Evolutionary conservation across 2,888 invertebrate species (phyloP).

Genomic region (Drosophila eohydei): DNA sequence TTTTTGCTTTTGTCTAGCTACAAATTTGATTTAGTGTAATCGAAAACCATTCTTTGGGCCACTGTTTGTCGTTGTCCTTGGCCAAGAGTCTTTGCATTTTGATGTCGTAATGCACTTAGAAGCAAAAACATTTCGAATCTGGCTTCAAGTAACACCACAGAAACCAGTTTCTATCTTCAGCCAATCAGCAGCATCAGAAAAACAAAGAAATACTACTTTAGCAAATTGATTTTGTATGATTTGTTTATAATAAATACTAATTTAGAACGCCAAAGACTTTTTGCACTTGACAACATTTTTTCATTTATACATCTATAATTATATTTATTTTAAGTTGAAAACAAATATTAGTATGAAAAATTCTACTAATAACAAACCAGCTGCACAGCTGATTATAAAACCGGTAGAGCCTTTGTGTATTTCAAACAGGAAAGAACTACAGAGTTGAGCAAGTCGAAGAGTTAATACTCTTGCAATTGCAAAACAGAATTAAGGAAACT

Average conservation of each 20-base stretch:
- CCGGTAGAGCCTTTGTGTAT: constrained; percentile 35
- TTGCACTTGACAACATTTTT: background rate
- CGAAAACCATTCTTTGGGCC: constrained; percentile 32
- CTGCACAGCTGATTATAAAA: constrained; percentile 32
- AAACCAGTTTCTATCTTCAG: constrained; percentile 40
- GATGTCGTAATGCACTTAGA: constrained; percentile 37
- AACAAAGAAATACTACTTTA: background rate
- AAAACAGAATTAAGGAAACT: background rate
- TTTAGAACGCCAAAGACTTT: background rate
- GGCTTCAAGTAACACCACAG: constrained; percentile 20
- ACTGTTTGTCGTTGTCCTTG: constrained; percentile 40
- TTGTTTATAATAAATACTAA: background rate
- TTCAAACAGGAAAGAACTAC: background rate
- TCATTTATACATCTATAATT: background rate
- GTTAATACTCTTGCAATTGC: background rate
- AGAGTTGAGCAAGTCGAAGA: background rate
- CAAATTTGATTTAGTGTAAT: constrained; percentile 61
- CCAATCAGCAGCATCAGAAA: background rate
- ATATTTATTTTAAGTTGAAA: constrained; percentile 7
- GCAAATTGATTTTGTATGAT: background rate
- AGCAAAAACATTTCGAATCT: constrained; percentile 30
- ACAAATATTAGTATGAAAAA: constrained; percentile 23
- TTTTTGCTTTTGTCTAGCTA: constrained; percentile 23
- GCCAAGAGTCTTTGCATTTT: constrained; percentile 37
- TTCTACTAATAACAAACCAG: constrained; percentile 11